Base-by-base conservation (phyloP, 2,888 invertebrate species). In the Diarsia rubi region DNA sequence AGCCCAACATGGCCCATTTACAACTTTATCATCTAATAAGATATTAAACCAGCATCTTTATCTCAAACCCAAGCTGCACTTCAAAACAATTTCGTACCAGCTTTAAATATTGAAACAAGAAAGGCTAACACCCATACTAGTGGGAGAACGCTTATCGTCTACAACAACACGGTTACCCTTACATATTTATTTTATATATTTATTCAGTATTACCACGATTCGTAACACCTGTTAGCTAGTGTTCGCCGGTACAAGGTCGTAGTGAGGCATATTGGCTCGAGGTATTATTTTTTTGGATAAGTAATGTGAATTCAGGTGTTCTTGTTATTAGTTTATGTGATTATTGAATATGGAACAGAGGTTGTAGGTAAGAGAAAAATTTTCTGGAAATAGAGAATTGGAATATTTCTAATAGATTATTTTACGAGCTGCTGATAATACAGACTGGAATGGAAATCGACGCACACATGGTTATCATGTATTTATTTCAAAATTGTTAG, bases 141-240 rank as follows among this genome's bases (percentile, higher is more conserved):
- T 74, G 76, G 54, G 52, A 60, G 65, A 19, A 47, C 52, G 69
- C 73, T 76, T 81, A 83, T 79, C 79, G 74, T 75, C 63, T 74
- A 66, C 72, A 82, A 77, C 67, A 84, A 82, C 69, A 75, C 63
- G 64, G 74, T 69, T 69, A 83, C 79, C 81, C 78, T 78, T 71
- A 85, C 37, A 62, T 69, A 82, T 81, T 84, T 73, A 74, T 81
- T 83, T 72, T 67, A 84, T 82, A 84, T 87, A 83, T 86, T 85
- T 86, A 86, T 86, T 83, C 86, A 85, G 86, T 77, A 87, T 78
- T 82, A 78, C 76, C 71, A 77, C 86, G 75, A 86, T 87, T 84
- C 76, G 86, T 78, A 82, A 82, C 86, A 86, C 88, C 86, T 86
- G 86, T 82, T 87, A 69, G 76, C 79, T 76, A 69, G 77, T 74